Conservation (phyloP, 2,888 invertebrate genomes). For the Alviniconcha strummeri region DNA sequence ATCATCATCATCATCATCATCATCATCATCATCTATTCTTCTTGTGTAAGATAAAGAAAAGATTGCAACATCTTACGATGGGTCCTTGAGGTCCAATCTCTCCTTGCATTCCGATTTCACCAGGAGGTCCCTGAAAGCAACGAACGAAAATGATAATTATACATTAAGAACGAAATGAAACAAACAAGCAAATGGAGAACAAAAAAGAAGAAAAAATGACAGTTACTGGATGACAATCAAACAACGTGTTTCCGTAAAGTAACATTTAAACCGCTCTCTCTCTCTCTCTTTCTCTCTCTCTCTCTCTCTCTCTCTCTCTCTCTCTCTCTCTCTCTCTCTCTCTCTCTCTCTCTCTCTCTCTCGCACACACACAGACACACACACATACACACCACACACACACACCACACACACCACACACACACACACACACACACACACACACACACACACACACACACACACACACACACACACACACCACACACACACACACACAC, state of each 20-base stretch:
- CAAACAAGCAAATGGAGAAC: not conserved
- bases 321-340: not conserved
- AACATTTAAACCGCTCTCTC: not conserved
- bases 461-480: not conserved
- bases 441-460: not conserved
- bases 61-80: constrained; percentile 47
- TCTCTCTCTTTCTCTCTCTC: constrained; percentile 12
- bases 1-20: constrained; percentile 6
- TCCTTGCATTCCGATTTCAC: constrained; percentile 52
- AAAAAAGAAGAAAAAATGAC: not conserved
- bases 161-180: not conserved
- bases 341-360: constrained; percentile 43
- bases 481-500: not conserved
- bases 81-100: constrained; percentile 58
- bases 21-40: constrained; percentile 4
- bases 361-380: not conserved
- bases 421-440: not conserved
- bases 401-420: not conserved
- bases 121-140: constrained; percentile 55
- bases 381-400: not conserved
- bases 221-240: not conserved
- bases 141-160: not conserved
- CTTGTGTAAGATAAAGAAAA: not conserved
- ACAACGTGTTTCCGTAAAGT: not conserved
- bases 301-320: not conserved